Evolutionary conservation across 2,113 vertebrate species (phyloP).

Genomic region (Actenoides lindsayi): DNA sequence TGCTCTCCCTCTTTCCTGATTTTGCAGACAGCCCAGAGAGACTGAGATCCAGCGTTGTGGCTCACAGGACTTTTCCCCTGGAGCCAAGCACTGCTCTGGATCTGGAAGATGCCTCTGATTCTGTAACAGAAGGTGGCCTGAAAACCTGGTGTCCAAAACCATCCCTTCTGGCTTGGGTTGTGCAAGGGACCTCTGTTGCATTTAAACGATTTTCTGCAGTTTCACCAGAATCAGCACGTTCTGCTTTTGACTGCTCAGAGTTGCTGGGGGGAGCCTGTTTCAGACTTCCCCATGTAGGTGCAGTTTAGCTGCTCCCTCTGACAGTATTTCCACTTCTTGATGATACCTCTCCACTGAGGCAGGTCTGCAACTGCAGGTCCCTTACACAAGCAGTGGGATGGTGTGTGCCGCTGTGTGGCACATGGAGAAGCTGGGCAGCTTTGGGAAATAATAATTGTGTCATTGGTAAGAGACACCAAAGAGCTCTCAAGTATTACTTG

Average conservation of each 20-base stretch:
- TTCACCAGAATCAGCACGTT: background rate
- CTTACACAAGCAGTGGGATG: fast-evolving
- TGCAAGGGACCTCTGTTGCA: background rate
- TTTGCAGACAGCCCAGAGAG: background rate
- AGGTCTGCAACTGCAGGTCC: background rate
- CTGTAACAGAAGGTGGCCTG: background rate
- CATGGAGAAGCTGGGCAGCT: background rate
- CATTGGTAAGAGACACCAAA: background rate
- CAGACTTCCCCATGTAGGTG: background rate
- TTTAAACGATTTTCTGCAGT: background rate
- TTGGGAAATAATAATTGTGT: background rate
- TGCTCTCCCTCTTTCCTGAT: background rate
- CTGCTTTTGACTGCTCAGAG: background rate
- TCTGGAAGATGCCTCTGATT: background rate
- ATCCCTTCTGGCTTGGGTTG: background rate
- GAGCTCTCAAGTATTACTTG: background rate
- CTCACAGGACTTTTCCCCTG: background rate
- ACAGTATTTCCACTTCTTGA: background rate
- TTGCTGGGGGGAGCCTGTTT: background rate
- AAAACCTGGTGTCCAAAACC: background rate
- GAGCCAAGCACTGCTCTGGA: background rate
- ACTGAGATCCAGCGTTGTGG: background rate
- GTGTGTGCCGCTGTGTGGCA: background rate
- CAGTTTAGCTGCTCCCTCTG: background rate
- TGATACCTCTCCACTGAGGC: background rate